Base-by-base conservation (phyloP, 1,140 invertebrate species). In the Eumaeus atala region DNA sequence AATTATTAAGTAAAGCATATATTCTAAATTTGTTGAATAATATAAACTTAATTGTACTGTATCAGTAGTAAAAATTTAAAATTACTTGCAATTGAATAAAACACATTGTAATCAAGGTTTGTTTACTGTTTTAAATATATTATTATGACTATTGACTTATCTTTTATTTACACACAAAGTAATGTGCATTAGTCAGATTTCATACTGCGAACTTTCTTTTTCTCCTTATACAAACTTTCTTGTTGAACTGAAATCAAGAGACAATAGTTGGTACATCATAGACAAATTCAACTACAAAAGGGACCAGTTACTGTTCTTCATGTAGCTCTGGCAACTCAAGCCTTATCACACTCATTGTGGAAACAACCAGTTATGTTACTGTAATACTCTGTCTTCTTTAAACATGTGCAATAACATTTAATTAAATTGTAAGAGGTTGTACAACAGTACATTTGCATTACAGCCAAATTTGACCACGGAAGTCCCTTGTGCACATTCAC, bases 131-230 rank as follows among this genome's bases (percentile, higher is more conserved):
- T 69, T 64, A 67, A 74, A 68, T 81, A 80, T 77, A 82, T 74
- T 72, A 78, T 72, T 66, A 67, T 64, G 68, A 73, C 47, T 65
- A 56, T 57, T 50, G 17, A 59, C 48, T 51, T 59, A 62, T 61
- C 47, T 70, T 69, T 67, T 67, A 63, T 63, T 63, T 63, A 38
- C 51, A 50, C 16, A 61, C 35, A 50, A 33, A 47, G 48, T 54
- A 9, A 48, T 9, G 16, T 49, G 57, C 9, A 53, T 48, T 38
- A 1, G 53, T 44, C 0, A 57, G 37, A 64, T 50, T 83, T 86
- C 9, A 87, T 65, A 59, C 92, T 93, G 59, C 89, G 89, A 42
- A 93, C 87, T 78, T 90, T 92, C 76, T 91, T 93, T 57, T 77
- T 83, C 66, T 94, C 93, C 59, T 85, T 90, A 62, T 93, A 94